Percentiles rank a stretch among this genome's conserved stretches.
phyloP scores from a whole-genome alignment of 2,113 vertebrate genomes.

The Hyla sarda region DNA sequence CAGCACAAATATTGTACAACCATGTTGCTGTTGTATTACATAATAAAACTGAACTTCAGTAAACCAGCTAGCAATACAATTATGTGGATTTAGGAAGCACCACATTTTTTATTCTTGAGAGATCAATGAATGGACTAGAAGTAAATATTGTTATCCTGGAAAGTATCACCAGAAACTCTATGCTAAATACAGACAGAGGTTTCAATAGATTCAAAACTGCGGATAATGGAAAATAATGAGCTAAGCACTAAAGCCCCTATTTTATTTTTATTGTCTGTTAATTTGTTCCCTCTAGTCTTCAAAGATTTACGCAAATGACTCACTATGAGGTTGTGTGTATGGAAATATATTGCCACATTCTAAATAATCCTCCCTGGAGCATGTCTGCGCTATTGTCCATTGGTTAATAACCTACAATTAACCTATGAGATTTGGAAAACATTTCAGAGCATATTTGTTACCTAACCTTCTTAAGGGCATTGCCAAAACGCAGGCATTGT shows the following conservation, averaged over 20 bases:
- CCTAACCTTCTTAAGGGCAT: neutral
- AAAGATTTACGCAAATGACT: neutral
- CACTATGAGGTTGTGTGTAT: neutral
- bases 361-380: neutral
- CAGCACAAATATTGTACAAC: too few relatives aligned
- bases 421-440: neutral
- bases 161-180: too few relatives aligned
- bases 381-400: neutral
- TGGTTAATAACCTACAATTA: slow-evolving; percentile 33
- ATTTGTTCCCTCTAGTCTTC: neutral
- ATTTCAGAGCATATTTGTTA: neutral
- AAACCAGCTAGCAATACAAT: neutral
- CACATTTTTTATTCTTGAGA: neutral
- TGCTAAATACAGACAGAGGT: too few relatives aligned
- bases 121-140: too few relatives aligned
- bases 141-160: too few relatives aligned
- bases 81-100: neutral
- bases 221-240: neutral
- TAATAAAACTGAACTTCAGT: neutral
- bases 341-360: neutral
- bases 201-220: neutral
- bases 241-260: neutral
- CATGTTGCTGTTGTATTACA: neutral
- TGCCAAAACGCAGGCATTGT: neutral
- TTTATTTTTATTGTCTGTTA: neutral